A percentile compares a stretch with the other conserved stretches of the same genome.
phyloP scores from a whole-genome alignment of 2,797 vertebrate genomes.

The Neopelma chrysocephalum region DNA sequence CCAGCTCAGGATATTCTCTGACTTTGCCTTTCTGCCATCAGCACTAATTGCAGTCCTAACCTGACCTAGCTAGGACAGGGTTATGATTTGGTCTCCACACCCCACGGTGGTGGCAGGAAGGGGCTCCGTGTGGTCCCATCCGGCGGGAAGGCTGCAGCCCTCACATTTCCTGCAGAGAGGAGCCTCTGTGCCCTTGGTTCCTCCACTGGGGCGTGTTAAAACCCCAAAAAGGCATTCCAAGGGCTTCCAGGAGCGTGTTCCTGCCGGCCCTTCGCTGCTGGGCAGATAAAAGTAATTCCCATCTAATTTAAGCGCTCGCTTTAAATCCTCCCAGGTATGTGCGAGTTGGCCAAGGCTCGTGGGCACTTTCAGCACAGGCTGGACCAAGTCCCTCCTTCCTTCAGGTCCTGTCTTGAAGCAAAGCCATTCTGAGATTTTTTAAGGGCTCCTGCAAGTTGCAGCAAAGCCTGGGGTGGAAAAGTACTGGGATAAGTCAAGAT shows the following conservation, averaged over 20 bases:
- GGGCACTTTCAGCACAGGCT: background rate
- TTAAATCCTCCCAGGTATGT: background rate
- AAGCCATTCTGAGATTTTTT: background rate
- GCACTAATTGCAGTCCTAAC: background rate
- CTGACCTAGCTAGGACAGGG: rapidly evolving
- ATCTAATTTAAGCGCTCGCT: background rate
- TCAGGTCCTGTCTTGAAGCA: background rate
- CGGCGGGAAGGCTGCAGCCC: background rate
- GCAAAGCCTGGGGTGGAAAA: background rate
- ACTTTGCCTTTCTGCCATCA: background rate
- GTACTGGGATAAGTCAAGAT: background rate
- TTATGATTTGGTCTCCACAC: background rate
- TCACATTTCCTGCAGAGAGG: no score
- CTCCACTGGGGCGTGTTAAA: background rate
- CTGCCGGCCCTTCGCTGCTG: constrained; percentile 37
- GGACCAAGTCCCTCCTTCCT: constrained; percentile 13
- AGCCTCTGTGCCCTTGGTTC: background rate
- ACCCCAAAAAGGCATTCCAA: background rate
- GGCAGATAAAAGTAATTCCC: background rate
- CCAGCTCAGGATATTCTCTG: rapidly evolving
- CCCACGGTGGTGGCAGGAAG: rapidly evolving
- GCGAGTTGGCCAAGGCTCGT: background rate
- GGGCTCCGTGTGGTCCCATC: rapidly evolving
- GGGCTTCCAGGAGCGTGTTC: background rate
- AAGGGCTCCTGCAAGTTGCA: background rate